Conservation (phyloP, 2,797 vertebrate genomes). For the Micropoecilia bifurca region DNA sequence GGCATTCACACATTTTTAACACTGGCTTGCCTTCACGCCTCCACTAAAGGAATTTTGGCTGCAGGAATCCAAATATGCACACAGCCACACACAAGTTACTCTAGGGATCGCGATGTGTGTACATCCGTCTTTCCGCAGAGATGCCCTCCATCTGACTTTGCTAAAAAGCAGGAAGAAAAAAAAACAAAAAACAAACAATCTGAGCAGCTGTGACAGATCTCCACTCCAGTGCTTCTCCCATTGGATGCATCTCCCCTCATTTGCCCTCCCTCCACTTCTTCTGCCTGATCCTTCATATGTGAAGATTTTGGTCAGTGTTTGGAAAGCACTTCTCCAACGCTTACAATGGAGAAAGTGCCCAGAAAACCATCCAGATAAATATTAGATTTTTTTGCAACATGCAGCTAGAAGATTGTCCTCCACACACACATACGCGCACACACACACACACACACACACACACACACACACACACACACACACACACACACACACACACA, state of each 20-base stretch:
- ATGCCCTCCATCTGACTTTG: slow-evolving; percentile 50
- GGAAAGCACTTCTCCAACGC: slow-evolving; percentile 22
- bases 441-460: not conserved
- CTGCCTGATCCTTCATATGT: slow-evolving; percentile 10
- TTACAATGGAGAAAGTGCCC: slow-evolving; percentile 7
- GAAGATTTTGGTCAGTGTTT: slow-evolving; percentile 21
- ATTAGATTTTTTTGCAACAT: slow-evolving; percentile 3
- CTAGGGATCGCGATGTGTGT: slow-evolving; percentile 32
- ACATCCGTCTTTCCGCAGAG: slow-evolving; percentile 42
- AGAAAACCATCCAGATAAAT: not conserved
- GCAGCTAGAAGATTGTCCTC: not conserved
- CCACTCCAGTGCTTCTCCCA: slow-evolving; percentile 26
- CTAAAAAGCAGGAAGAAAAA: slow-evolving; percentile 39
- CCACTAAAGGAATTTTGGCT: slow-evolving; percentile 37
- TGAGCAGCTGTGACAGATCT: slow-evolving; percentile 54
- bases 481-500: not conserved
- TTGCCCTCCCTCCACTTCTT: slow-evolving; percentile 4
- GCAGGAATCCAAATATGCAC: slow-evolving; percentile 28
- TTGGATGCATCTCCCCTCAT: slow-evolving; percentile 14
- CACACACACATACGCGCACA: not conserved
- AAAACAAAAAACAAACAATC: slow-evolving; percentile 32
- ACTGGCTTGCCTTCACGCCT: slow-evolving; percentile 39
- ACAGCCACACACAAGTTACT: slow-evolving; percentile 30
- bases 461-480: too few relatives aligned
- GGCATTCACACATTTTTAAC: slow-evolving; percentile 55